A percentile compares a stretch with the other conserved stretches of the same genome.
These are phyloP conservation scores for Dendrocincla fuliginosa DNA, from an alignment of 2,797 vertebrate species.

Conservation along the genomic window DNA sequence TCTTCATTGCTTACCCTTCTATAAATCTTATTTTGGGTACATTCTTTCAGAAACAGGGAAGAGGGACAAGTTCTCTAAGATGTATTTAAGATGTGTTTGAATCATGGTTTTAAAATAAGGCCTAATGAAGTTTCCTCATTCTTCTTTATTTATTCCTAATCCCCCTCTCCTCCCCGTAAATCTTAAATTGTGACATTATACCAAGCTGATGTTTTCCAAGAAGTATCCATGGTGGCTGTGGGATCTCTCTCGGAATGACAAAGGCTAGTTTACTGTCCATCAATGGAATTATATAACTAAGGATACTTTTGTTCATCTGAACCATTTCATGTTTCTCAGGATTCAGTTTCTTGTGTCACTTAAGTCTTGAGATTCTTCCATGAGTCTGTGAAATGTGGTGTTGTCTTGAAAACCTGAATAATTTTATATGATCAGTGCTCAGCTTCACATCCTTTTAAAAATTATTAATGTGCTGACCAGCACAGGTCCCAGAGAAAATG, in stretches of 20 bases:
- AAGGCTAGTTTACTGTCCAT: background rate
- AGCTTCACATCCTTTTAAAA: background rate
- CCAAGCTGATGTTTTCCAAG: background rate
- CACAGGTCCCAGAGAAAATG: background rate
- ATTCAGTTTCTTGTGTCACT: background rate
- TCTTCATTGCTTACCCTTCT: background rate
- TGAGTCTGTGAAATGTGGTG: background rate
- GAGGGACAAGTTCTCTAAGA: background rate
- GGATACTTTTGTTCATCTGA: background rate
- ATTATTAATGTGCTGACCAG: background rate
- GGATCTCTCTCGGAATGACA: background rate
- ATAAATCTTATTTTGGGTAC: background rate
- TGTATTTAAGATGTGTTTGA: background rate
- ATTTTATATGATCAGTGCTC: background rate
- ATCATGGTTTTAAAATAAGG: background rate
- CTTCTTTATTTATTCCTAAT: background rate
- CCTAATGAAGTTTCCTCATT: background rate
- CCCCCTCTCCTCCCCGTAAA: background rate
- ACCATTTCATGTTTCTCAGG: background rate
- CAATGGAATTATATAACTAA: background rate
- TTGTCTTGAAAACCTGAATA: background rate
- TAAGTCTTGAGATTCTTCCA: background rate
- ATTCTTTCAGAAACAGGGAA: background rate
- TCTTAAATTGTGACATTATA: background rate
- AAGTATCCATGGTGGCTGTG: background rate